phyloP scores from a whole-genome alignment of 2,797 vertebrate genomes.

The Amblyraja radiata region DNA sequence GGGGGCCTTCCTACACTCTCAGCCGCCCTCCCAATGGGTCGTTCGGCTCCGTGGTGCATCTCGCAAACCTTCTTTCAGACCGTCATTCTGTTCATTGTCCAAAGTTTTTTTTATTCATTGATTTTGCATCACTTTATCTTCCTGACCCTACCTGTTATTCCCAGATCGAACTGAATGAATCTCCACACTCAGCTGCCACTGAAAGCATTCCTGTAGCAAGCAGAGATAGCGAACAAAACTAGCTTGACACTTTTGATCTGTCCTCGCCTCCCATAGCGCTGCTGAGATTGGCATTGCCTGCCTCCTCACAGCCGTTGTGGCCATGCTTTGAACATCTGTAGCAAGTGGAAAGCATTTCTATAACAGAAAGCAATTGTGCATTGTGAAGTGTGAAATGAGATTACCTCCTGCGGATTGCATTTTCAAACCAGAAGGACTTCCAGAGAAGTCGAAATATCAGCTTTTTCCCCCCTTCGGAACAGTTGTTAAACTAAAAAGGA shows the following conservation, averaged over 20 bases:
- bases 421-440: not conserved
- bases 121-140: not conserved
- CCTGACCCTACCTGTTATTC: not conserved
- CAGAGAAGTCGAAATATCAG: not conserved
- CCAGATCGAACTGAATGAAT: not conserved
- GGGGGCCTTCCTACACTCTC: too few relatives aligned
- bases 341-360: not conserved
- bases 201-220: not conserved
- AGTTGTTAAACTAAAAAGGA: not conserved
- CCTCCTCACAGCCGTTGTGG: not conserved
- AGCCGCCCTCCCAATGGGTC: too few relatives aligned
- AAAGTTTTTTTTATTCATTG: too few relatives aligned
- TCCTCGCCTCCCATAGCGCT: not conserved
- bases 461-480: not conserved
- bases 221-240: not conserved
- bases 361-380: constrained; percentile 24
- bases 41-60: too few relatives aligned
- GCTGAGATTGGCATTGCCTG: not conserved
- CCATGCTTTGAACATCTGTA: not conserved
- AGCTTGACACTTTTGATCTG: not conserved
- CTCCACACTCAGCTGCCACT: not conserved
- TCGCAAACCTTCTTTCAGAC: too few relatives aligned
- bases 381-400: constrained; percentile 30
- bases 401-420: not conserved
- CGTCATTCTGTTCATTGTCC: not conserved